phyloP scores from a whole-genome alignment of 1,140 invertebrate species.

The Aphaenogaster floridana region DNA sequence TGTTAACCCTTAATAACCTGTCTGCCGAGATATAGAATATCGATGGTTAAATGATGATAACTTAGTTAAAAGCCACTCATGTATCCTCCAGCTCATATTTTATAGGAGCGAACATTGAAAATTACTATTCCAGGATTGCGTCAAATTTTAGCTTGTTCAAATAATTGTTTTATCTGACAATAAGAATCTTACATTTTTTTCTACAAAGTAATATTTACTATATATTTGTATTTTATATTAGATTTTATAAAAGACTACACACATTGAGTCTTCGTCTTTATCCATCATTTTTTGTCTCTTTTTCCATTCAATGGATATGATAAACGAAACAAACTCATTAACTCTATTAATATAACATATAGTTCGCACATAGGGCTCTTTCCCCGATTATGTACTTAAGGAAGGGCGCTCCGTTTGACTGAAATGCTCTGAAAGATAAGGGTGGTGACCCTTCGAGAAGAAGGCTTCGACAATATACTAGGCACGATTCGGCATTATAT shows the following conservation, averaged over 20 bases:
- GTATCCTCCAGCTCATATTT: background rate
- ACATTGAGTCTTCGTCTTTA: background rate
- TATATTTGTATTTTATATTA: background rate
- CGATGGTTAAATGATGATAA: slow-evolving; percentile 8
- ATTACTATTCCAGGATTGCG: background rate
- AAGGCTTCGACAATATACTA: slow-evolving; percentile 31
- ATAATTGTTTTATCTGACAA: background rate
- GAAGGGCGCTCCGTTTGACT: background rate
- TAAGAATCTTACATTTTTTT: background rate
- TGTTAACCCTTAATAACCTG: slow-evolving; percentile 66
- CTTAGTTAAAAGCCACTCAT: background rate
- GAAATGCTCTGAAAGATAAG: slow-evolving; percentile 41
- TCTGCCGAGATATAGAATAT: slow-evolving; percentile 18
- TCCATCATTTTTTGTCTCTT: background rate
- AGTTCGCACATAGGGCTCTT: background rate
- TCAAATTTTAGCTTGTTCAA: background rate
- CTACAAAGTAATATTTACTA: background rate
- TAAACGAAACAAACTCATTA: slow-evolving; percentile 75
- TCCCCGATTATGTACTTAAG: slow-evolving; percentile 29
- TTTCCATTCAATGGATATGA: slow-evolving; percentile 15
- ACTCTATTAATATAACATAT: slow-evolving; percentile 76
- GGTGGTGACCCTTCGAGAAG: slow-evolving; percentile 4
- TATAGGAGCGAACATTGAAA: background rate
- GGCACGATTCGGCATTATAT: background rate
- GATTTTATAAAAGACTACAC: background rate